Evolutionary conservation across 2,113 vertebrate genomes (phyloP).

Genomic region (Cervus canadensis): DNA sequence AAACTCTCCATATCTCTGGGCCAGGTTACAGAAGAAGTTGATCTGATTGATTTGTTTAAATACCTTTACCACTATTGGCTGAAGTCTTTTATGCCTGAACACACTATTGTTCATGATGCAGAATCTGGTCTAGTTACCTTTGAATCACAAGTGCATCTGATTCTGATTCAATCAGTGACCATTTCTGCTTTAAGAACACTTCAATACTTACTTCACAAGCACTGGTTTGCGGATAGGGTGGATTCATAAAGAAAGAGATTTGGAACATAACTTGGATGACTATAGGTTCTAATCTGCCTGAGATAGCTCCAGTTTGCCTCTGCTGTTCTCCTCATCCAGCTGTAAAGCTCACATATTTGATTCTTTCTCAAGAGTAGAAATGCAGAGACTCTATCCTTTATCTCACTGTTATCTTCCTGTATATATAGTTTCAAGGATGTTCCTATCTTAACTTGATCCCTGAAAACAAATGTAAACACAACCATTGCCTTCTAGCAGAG

Average conservation of each 20-base stretch:
- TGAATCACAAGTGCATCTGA: neutral
- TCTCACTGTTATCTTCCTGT: neutral
- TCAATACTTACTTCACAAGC: neutral
- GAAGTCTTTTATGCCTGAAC: neutral
- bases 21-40: neutral
- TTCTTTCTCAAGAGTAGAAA: neutral
- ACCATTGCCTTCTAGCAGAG: neutral
- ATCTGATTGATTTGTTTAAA: neutral
- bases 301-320: neutral
- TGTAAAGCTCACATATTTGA: neutral
- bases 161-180: neutral
- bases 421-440: neutral
- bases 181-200: neutral
- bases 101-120: neutral
- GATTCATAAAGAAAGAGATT: neutral
- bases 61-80: neutral
- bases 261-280: neutral
- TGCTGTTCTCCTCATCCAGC: neutral
- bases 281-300: neutral
- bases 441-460: constrained; percentile 21
- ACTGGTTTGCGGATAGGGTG: neutral
- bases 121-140: neutral
- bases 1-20: neutral
- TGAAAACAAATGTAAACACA: constrained; percentile 21
- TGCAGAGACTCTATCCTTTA: neutral